phyloP scores from a whole-genome alignment of 2,113 vertebrate genomes.

The Chionomys nivalis region DNA sequence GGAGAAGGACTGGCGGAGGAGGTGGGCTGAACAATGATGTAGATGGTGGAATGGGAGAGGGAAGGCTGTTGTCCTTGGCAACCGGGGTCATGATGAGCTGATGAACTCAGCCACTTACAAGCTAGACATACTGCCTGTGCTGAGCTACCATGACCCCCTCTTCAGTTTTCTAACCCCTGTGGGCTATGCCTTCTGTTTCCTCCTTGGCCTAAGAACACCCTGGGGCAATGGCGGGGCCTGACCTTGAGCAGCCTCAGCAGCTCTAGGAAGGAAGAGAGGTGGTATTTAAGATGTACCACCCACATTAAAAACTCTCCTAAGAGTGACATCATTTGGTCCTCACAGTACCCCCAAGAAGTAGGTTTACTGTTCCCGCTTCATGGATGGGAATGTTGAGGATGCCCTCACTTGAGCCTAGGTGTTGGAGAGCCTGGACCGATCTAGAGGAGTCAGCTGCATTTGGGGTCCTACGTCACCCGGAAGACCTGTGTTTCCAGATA shows the following conservation, averaged over 20 bases:
- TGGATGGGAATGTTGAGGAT: slow-evolving; percentile 79
- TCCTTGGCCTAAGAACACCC: background rate
- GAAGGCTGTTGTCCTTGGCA: background rate
- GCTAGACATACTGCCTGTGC: background rate
- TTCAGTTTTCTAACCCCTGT: background rate
- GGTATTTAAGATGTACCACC: background rate
- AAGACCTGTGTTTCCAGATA: background rate
- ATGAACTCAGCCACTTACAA: background rate
- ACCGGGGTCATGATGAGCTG: background rate
- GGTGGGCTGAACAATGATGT: background rate
- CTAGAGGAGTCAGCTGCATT: background rate
- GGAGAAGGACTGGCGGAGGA: background rate
- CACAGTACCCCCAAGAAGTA: slow-evolving; percentile 20
- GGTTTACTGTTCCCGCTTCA: slow-evolving; percentile 52
- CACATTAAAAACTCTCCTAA: slow-evolving; percentile 54
- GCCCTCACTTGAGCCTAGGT: background rate
- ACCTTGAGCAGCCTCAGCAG: background rate
- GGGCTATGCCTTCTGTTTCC: background rate
- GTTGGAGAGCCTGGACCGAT: background rate
- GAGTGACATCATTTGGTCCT: slow-evolving; percentile 13
- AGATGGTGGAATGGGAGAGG: background rate
- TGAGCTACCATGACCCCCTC: background rate
- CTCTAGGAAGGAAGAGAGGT: background rate
- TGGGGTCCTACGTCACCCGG: rapidly evolving
- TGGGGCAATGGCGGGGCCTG: background rate